phyloP scores from a whole-genome alignment of 2,113 vertebrate genomes.

The Nothoprocta pentlandii region DNA sequence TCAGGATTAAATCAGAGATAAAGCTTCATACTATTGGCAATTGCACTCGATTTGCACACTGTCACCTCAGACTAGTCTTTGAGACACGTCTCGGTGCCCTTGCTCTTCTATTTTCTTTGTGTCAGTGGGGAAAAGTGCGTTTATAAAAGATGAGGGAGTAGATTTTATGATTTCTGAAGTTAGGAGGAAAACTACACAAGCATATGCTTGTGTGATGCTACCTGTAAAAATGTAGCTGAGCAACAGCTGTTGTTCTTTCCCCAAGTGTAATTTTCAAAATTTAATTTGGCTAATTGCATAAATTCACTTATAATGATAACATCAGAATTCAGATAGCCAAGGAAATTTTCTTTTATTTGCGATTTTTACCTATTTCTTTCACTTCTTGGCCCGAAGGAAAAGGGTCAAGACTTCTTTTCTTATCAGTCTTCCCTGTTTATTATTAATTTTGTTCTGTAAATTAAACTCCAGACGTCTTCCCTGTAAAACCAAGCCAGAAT shows the following conservation, averaged over 20 bases:
- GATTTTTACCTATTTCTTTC: background rate
- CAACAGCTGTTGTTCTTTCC: background rate
- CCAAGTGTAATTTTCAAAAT: background rate
- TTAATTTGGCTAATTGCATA: background rate
- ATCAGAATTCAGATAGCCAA: background rate
- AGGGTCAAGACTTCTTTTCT: background rate
- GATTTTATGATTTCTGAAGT: background rate
- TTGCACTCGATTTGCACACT: fast-evolving
- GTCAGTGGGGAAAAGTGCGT: background rate
- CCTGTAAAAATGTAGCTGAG: background rate
- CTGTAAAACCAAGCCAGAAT: constrained; percentile 40
- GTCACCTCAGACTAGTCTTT: background rate
- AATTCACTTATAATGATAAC: background rate
- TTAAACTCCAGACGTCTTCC: constrained; percentile 42
- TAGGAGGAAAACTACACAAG: background rate
- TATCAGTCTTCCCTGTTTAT: constrained; percentile 39
- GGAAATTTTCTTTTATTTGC: constrained; percentile 7
- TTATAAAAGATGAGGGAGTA: background rate
- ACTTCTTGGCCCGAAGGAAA: constrained; percentile 50
- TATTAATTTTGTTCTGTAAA: constrained; percentile 63
- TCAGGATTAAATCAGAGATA: background rate
- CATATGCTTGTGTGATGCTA: background rate
- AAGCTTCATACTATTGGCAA: background rate
- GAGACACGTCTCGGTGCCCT: background rate
- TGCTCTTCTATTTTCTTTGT: background rate